Percentiles rank a stretch among this genome's conserved stretches.
These are phyloP conservation scores for Amblyopsis hoosieri DNA, from an alignment of 2,797 vertebrate genomes.

Conservation along the genomic window DNA sequence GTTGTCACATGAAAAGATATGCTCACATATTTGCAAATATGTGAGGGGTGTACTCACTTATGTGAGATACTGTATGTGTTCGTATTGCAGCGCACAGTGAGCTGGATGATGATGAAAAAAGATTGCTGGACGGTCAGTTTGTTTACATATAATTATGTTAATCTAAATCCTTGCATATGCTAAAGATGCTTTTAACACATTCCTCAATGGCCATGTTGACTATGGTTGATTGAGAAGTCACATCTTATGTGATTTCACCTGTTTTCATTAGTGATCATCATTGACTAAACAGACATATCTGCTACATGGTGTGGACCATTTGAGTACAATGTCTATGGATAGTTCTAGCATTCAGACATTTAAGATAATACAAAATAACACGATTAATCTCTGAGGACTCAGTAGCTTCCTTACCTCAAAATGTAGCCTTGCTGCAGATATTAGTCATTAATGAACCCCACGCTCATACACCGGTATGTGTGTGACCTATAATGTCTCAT, in stretches of 20 bases:
- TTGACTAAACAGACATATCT: slow-evolving; percentile 22
- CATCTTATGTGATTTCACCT: slow-evolving; percentile 4
- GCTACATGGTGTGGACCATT: slow-evolving; percentile 42
- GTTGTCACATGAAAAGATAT: too few relatives aligned
- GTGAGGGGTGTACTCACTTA: too few relatives aligned
- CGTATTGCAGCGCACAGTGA: slow-evolving; percentile 52
- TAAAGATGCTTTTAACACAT: slow-evolving; percentile 33
- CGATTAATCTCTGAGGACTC: neutral
- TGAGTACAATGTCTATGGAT: neutral
- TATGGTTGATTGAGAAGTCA: slow-evolving; percentile 14
- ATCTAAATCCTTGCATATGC: slow-evolving; percentile 16
- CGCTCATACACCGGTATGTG: too few relatives aligned
- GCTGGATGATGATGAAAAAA: slow-evolving; percentile 67
- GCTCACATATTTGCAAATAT: too few relatives aligned
- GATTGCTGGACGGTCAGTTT: slow-evolving; percentile 81
- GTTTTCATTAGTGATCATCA: slow-evolving; percentile 20
- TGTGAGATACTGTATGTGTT: too few relatives aligned
- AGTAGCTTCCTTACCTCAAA: neutral
- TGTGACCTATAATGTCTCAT: neutral
- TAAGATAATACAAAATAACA: neutral
- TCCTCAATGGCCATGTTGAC: slow-evolving; percentile 6
- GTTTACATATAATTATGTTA: neutral
- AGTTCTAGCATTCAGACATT: neutral
- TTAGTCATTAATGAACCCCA: neutral
- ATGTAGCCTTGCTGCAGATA: neutral